Conservation (phyloP, 2,888 invertebrate genomes). For the Thymelicus acteon region DNA sequence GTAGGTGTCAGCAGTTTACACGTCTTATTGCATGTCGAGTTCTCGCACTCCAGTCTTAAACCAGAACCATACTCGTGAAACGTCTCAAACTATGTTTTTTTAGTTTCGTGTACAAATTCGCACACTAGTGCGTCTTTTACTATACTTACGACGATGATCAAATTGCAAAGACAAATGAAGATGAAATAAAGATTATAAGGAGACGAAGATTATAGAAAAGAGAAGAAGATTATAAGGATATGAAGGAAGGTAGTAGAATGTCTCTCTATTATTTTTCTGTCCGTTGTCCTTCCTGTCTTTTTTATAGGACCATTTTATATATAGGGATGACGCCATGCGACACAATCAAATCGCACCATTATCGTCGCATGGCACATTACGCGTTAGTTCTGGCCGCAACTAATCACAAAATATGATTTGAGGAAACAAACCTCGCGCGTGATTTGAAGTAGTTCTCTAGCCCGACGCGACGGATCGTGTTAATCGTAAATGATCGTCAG, state of each 20-base stretch:
- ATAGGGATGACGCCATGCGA: neutral
- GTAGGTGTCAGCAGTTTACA: conserved; percentile 70
- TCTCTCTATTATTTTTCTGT: neutral
- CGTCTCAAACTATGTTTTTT: neutral
- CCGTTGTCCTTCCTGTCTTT: neutral
- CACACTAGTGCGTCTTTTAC: too few relatives aligned
- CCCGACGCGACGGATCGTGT: neutral
- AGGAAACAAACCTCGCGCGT: neutral
- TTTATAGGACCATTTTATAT: neutral
- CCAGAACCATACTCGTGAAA: conserved; percentile 1
- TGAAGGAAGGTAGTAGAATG: neutral
- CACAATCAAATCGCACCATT: neutral
- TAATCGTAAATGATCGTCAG: neutral
- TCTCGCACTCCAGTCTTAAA: conserved; percentile 60
- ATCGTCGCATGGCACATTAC: neutral
- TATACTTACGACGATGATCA: too few relatives aligned
- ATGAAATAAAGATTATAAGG: neutral
- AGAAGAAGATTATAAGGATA: neutral
- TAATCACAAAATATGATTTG: conserved; percentile 2
- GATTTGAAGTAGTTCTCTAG: neutral
- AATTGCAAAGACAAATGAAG: too few relatives aligned
- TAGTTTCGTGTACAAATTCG: too few relatives aligned
- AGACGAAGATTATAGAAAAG: too few relatives aligned
- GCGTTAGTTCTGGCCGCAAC: neutral
- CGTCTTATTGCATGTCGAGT: conserved; percentile 77